Evolutionary conservation across 2,113 vertebrate genomes (phyloP), one percentile per base, ranked within the genome.

Genomic region (Phocoena sinus): DNA sequence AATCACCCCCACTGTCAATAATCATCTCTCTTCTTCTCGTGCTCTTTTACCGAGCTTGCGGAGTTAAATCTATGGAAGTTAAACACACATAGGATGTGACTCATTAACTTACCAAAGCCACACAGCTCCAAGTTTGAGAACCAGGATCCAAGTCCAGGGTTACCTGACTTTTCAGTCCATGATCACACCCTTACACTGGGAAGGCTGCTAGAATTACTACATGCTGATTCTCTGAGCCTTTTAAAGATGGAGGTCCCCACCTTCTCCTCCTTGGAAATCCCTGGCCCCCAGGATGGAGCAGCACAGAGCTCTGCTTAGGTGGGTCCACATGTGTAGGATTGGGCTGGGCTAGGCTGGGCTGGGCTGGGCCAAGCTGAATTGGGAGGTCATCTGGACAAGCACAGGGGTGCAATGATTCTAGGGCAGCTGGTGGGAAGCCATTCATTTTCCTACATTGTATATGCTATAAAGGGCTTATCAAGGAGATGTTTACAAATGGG

Each of bases 381-480:
- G 12, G 18, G 60, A 62, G 89, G 76, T 83, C 95, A 25, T 82
- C 33, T 31, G 62, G 47, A 81, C 25, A 79, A 88, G 82, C 84
- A 36, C 5, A 31, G 47, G 74, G 77, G 5, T 1, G n/a, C 38
- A 47, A 11, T 10, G 73, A 76, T 36, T 86, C 68, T 70, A 50
- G 77, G 56, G 82, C 47, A 36, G 81, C 70, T 92, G 88, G 28
- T n/a, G 65, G 41, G 50, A 26, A 70, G 36, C 65, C 91, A 96
- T 96, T 89, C 65, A 17, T 95, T 96, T 94, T 88, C 95, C 89
- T 31, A 4, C 74, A 88, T 94, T 97, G 94, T 89, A 90, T 92
- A 90, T 84, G 50, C 89, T 90, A 12, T 56, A 44, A 95, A 44
- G 53, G 89, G 95, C 93, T 96, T 97, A 97, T 96, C 96, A 63